These are phyloP conservation scores for Peromyscus maniculatus DNA, from an alignment of 2,113 vertebrate genomes.

Conservation along the genomic window DNA sequence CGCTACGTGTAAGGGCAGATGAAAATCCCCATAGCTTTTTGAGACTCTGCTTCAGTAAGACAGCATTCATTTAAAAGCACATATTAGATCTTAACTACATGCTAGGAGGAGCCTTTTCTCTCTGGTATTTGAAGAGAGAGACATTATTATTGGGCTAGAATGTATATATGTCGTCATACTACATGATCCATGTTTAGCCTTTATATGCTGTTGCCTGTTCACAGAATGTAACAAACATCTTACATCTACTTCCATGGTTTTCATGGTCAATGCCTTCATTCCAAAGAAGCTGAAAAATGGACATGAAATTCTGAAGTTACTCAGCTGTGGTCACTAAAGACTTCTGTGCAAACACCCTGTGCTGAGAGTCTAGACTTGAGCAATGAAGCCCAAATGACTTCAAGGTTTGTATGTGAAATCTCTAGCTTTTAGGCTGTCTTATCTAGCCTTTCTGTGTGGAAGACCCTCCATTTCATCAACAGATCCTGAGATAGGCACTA, in stretches of 20 bases:
- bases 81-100: background rate
- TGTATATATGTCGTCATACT: background rate
- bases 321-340: background rate
- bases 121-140: background rate
- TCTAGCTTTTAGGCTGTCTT: background rate
- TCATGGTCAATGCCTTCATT: background rate
- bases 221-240: background rate
- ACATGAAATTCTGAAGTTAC: background rate
- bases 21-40: background rate
- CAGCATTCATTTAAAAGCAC: background rate
- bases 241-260: background rate
- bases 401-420: background rate
- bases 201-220: background rate
- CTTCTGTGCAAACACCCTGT: background rate
- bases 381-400: background rate
- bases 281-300: background rate
- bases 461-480: background rate
- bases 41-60: background rate
- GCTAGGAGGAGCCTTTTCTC: background rate
- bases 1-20: background rate
- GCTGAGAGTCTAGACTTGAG: background rate
- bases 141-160: background rate
- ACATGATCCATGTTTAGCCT: background rate
- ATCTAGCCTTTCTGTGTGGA: background rate
- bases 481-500: background rate